A percentile compares a stretch with the other conserved stretches of the same genome.
These are phyloP conservation scores for Rhagoletis zephyria DNA, from an alignment of 1,140 invertebrate species.

Conservation along the genomic window DNA sequence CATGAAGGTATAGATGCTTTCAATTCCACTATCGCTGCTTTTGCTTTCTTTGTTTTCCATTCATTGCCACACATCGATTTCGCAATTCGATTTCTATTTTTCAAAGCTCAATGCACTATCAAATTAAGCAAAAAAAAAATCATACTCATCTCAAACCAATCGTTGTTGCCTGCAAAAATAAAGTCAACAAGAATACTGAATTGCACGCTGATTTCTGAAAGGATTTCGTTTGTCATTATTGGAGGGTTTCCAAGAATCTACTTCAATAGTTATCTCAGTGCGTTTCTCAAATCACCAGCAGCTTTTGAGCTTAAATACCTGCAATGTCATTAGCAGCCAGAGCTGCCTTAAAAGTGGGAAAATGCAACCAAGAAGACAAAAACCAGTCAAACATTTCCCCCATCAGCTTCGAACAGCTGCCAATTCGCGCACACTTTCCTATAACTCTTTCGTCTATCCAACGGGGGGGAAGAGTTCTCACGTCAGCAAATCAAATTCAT, in stretches of 20 bases:
- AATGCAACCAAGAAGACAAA: background rate
- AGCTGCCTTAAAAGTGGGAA: background rate
- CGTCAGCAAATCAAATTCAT: constrained; percentile 2
- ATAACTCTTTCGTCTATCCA: background rate
- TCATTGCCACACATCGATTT: background rate
- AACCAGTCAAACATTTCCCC: background rate
- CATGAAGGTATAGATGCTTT: background rate
- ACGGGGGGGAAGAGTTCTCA: too few species aligned
- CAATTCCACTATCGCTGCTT: background rate
- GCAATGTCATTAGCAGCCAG: background rate
- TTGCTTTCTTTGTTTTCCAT: background rate
- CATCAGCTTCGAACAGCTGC: constrained; percentile 39
- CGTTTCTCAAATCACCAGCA: background rate
- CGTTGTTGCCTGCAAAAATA: background rate
- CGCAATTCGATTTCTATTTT: background rate
- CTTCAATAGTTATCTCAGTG: background rate
- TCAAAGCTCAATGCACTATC: too few species aligned
- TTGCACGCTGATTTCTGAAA: too few species aligned
- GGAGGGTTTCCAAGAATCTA: background rate
- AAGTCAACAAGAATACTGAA: background rate
- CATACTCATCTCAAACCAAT: background rate
- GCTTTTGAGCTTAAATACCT: background rate
- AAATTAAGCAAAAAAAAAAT: background rate
- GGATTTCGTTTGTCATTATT: background rate
- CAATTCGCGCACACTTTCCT: constrained; percentile 58